These are phyloP conservation scores for Phragmatobia fuliginosa DNA, from an alignment of 2,888 invertebrate species.

Conservation along the genomic window DNA sequence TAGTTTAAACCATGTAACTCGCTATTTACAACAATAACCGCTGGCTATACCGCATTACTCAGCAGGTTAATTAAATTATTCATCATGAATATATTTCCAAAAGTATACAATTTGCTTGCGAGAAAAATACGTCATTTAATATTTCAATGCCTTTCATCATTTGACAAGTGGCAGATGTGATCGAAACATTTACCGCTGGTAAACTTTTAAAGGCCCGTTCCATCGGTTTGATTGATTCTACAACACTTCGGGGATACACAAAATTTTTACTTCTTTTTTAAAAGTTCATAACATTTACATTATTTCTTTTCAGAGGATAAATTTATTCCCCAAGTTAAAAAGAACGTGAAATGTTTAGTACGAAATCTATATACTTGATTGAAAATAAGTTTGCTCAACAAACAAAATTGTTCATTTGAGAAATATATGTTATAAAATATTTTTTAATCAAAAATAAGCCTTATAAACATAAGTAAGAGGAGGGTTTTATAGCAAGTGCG, in stretches of 20 bases:
- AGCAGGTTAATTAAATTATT: background rate
- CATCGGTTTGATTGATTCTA: slow-evolving; percentile 40
- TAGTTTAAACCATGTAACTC: too few relatives aligned
- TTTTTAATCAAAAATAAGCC: background rate
- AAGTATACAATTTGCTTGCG: background rate
- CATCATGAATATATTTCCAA: background rate
- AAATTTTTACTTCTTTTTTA: slow-evolving; percentile 22
- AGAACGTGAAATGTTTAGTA: slow-evolving; percentile 1
- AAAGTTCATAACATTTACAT: slow-evolving; percentile 22
- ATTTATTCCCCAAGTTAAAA: slow-evolving; percentile 16
- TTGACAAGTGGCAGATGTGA: slow-evolving; percentile 34
- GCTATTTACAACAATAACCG: too few relatives aligned
- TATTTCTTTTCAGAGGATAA: slow-evolving; percentile 11
- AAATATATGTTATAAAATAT: background rate
- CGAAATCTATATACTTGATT: slow-evolving; percentile 16
- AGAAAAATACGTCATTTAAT: slow-evolving; percentile 9
- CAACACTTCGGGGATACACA: slow-evolving; percentile 6
- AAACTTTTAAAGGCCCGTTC: slow-evolving; percentile 38
- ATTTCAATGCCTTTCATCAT: slow-evolving; percentile 26
- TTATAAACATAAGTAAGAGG: background rate
- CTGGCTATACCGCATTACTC: too few relatives aligned
- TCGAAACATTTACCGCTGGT: slow-evolving; percentile 36
- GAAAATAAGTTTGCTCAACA: slow-evolving; percentile 18
- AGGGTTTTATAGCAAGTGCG: background rate
- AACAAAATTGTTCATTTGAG: background rate